Evolutionary conservation across 2,797 vertebrate genomes (phyloP).

Genomic region (Myotis vivesi): DNA sequence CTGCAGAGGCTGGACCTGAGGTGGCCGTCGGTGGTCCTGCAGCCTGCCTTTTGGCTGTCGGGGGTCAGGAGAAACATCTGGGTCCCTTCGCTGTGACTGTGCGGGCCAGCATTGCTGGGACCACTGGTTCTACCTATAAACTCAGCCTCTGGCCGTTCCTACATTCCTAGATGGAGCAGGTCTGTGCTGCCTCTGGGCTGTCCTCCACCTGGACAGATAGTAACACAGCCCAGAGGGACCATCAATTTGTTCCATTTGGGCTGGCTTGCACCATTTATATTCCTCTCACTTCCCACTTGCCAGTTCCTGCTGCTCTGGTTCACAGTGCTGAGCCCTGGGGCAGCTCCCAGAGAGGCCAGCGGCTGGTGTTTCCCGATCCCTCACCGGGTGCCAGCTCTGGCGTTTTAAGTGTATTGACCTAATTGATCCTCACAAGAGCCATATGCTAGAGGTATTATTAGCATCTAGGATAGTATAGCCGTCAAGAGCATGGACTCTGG

Average conservation of each 20-base stretch:
- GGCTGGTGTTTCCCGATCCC: not conserved
- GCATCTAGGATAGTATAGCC: not conserved
- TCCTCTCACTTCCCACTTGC: not conserved
- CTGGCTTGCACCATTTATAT: not conserved
- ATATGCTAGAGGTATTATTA: not conserved
- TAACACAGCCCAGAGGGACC: not conserved
- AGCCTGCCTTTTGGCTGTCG: not conserved
- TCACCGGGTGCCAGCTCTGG: not conserved
- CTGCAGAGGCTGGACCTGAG: not conserved
- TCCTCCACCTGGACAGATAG: not conserved
- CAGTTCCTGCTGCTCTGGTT: not conserved
- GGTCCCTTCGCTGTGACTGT: not conserved
- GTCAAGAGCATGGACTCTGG: not conserved
- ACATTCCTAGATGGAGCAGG: not conserved
- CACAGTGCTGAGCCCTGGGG: not conserved
- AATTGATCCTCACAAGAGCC: not conserved
- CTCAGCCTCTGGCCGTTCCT: not conserved
- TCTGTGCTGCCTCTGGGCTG: fast-evolving
- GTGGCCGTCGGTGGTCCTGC: not conserved
- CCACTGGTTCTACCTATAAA: not conserved
- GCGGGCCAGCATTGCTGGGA: not conserved
- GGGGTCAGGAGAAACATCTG: not conserved
- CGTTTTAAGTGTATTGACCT: not conserved
- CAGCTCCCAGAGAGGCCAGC: not conserved
- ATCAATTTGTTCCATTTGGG: not conserved